Evolutionary conservation across 37 sponge, comb jelly and placozoan species (phyloP).

Genomic region (Diacarnus erythraeanus): DNA sequence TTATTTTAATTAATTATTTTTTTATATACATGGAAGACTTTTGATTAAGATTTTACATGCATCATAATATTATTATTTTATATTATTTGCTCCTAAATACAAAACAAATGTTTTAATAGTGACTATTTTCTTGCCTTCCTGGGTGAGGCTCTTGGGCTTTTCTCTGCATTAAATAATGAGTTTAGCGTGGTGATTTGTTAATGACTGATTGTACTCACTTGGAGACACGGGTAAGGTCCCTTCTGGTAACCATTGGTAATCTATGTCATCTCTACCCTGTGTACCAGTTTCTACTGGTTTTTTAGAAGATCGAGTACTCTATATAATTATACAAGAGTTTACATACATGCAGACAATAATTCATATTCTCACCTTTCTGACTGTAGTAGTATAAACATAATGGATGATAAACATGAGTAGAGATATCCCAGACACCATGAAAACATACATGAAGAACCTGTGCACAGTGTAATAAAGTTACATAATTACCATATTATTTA

Average conservation of each 20-base stretch:
- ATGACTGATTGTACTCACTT: neutral
- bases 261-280: slow-evolving; percentile 63
- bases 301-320: slow-evolving; percentile 25
- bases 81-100: too few species aligned
- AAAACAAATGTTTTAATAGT: too few species aligned
- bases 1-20: too few species aligned
- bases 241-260: slow-evolving; percentile 75
- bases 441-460: slow-evolving; percentile 93
- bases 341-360: neutral
- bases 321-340: neutral
- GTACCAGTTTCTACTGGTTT: slow-evolving; percentile 74
- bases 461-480: too few species aligned
- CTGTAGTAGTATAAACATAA: slow-evolving; percentile 79
- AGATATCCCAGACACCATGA: slow-evolving; percentile 85
- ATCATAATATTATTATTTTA: too few species aligned
- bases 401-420: slow-evolving; percentile 83
- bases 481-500: neutral
- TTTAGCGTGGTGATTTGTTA: neutral
- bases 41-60: too few species aligned
- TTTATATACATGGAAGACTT: too few species aligned
- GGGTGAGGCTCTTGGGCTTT: slow-evolving; percentile 52
- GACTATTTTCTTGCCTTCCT: slow-evolving; percentile 23
- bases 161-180: slow-evolving; percentile 32
- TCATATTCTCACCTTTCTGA: slow-evolving; percentile 51
- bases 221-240: slow-evolving; percentile 43